Conservation (phyloP, 2,888 invertebrate genomes). For the Microplitis manilae region DNA sequence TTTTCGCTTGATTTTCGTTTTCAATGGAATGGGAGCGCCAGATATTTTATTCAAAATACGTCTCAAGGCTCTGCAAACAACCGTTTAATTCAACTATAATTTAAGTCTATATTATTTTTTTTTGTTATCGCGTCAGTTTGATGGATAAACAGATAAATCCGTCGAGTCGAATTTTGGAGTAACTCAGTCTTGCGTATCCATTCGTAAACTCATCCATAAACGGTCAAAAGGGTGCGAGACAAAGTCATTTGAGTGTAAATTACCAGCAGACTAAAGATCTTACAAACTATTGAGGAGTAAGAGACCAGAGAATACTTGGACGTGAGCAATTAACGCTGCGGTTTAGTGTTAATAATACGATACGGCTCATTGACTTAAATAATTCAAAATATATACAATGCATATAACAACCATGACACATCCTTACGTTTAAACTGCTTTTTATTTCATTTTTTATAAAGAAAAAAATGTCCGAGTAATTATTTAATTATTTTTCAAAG, state of each 20-base stretch:
- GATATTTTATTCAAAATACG: not conserved
- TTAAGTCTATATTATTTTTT: not conserved
- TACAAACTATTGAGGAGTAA: slow-evolving; percentile 15
- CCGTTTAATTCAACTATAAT: not conserved
- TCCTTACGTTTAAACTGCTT: not conserved
- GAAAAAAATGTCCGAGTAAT: too few relatives aligned
- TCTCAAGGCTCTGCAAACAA: not conserved
- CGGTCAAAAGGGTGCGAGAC: not conserved
- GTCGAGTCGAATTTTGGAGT: not conserved
- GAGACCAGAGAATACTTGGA: slow-evolving; percentile 14
- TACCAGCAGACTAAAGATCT: not conserved
- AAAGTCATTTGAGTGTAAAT: slow-evolving; percentile 24
- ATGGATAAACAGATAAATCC: not conserved
- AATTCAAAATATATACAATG: not conserved
- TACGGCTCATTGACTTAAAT: slow-evolving; percentile 37
- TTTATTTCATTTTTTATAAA: too few relatives aligned
- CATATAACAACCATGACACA: not conserved
- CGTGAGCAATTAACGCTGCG: slow-evolving; percentile 46
- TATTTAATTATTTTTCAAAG: too few relatives aligned
- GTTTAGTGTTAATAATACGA: slow-evolving; percentile 41
- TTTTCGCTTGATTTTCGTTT: not conserved
- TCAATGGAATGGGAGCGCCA: not conserved
- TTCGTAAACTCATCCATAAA: not conserved
- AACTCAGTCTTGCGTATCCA: not conserved
- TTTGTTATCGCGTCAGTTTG: not conserved